A percentile compares a stretch with the other conserved stretches of the same genome.
Conservation (phyloP, 23 tunicate species). For the Corella eumyota region DNA sequence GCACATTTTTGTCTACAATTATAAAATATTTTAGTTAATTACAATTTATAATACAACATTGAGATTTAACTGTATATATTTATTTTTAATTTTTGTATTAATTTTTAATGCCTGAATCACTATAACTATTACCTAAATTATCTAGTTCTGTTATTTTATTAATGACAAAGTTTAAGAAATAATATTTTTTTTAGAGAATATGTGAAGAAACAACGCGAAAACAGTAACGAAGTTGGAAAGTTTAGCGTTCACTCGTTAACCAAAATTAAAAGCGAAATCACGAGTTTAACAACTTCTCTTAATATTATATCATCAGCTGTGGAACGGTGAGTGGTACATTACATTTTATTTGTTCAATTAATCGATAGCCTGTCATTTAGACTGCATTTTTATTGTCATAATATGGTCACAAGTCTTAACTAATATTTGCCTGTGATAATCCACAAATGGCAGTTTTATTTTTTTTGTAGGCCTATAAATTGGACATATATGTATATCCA, state of each 20-base stretch:
- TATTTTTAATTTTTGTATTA: neutral
- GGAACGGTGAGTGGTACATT: conserved; percentile 26
- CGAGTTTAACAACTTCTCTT: conserved; percentile 31
- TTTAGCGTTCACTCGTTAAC: conserved; percentile 59
- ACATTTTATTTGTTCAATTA: neutral
- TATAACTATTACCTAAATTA: neutral
- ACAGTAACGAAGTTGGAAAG: conserved; percentile 65
- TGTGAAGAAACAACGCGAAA: conserved; percentile 58
- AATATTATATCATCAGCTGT: conserved; percentile 69
- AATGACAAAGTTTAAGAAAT: no score
- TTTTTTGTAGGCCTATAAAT: no score
- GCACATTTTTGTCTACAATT: no score
- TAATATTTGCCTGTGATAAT: no score
- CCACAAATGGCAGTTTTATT: no score
- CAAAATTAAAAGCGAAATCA: conserved; percentile 65
- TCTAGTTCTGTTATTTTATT: no score
- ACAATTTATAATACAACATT: no score
- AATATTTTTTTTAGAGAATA: conserved; percentile 41
- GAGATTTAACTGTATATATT: neutral
- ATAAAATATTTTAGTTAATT: no score
- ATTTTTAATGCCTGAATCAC: neutral
- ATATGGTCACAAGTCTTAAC: neutral
- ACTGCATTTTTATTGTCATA: neutral
- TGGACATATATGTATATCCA: no score
- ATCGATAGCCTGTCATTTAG: no score